Evolutionary conservation across 1,140 invertebrate species (phyloP).

Genomic region (Gonioctena quinquepunctata): DNA sequence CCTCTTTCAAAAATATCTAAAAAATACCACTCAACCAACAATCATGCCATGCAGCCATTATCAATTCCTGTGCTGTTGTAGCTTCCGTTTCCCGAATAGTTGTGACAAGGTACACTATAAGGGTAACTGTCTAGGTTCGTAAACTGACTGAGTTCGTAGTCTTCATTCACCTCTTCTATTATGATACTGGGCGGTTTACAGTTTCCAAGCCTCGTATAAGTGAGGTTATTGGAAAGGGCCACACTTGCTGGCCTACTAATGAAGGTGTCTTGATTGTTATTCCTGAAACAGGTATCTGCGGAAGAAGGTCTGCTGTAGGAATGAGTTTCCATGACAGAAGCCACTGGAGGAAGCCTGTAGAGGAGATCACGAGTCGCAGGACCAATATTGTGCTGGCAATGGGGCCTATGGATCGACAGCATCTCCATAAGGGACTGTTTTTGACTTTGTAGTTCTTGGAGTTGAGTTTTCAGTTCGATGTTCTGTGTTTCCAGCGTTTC

Average conservation of each 20-base stretch:
- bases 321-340: slow-evolving; percentile 50
- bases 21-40: not conserved
- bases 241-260: slow-evolving; percentile 34
- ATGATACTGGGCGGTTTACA: slow-evolving; percentile 48
- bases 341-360: slow-evolving; percentile 46
- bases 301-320: slow-evolving; percentile 46
- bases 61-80: slow-evolving; percentile 45
- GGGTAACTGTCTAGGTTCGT: slow-evolving; percentile 46
- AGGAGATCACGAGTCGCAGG: slow-evolving; percentile 41
- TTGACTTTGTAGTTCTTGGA: slow-evolving; percentile 73
- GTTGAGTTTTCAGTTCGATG: slow-evolving; percentile 79
- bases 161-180: slow-evolving; percentile 46
- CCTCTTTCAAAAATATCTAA: not conserved
- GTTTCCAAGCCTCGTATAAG: slow-evolving; percentile 34
- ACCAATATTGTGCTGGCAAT: slow-evolving; percentile 67
- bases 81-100: slow-evolving; percentile 42
- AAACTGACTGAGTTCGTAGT: slow-evolving; percentile 41
- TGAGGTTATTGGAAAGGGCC: slow-evolving; percentile 27
- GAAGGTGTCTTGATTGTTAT: slow-evolving; percentile 30
- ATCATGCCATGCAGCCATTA: slow-evolving; percentile 54
- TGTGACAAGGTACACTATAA: slow-evolving; percentile 47
- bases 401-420: slow-evolving; percentile 70
- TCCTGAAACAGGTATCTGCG: slow-evolving; percentile 32
- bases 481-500: slow-evolving; percentile 86
- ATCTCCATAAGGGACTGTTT: slow-evolving; percentile 74